These are phyloP conservation scores for Cliona cf. orientalis DNA, from an alignment of 37 sponge, comb jelly and placozoan species.

Conservation along the genomic window DNA sequence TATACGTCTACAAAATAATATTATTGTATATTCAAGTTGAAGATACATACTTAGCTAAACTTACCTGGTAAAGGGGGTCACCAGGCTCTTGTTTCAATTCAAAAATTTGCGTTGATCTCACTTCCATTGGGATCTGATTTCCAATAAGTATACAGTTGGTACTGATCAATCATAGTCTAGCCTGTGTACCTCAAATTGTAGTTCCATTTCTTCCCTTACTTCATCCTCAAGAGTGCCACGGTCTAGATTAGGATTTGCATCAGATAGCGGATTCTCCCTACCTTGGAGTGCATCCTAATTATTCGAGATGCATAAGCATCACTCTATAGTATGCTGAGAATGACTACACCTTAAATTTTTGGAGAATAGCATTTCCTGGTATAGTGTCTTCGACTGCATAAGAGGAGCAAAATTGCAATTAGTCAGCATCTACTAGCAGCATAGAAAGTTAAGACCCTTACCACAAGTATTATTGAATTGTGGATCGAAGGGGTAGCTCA, in stretches of 20 bases:
- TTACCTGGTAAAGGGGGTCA: slow-evolving; percentile 39
- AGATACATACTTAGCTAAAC: not conserved
- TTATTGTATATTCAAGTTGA: not conserved
- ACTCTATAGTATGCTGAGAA: not conserved
- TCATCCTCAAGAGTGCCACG: not conserved
- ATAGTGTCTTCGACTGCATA: not conserved
- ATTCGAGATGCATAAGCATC: not conserved
- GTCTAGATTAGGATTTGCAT: not conserved
- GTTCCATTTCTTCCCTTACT: slow-evolving; percentile 14
- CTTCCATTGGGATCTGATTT: not conserved
- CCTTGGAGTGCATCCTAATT: slow-evolving; percentile 16
- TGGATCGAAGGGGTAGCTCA: slow-evolving; percentile 20
- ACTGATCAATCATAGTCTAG: not conserved
- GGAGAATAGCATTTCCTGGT: slow-evolving; percentile 18
- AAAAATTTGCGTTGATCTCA: slow-evolving; percentile 16
- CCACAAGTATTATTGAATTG: slow-evolving; percentile 31
- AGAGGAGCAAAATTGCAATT: not conserved
- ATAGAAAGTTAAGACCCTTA: slow-evolving; percentile 1
- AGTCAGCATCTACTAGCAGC: no score
- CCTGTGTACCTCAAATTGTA: slow-evolving; percentile 25
- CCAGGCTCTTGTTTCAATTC: slow-evolving; percentile 22
- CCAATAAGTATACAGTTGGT: not conserved
- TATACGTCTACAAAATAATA: slow-evolving; percentile 14
- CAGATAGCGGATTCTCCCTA: slow-evolving; percentile 10
- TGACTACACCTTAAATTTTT: slow-evolving; percentile 12